Base-by-base conservation (phyloP, 2,888 invertebrate species). In the Mystacides longicornis region DNA sequence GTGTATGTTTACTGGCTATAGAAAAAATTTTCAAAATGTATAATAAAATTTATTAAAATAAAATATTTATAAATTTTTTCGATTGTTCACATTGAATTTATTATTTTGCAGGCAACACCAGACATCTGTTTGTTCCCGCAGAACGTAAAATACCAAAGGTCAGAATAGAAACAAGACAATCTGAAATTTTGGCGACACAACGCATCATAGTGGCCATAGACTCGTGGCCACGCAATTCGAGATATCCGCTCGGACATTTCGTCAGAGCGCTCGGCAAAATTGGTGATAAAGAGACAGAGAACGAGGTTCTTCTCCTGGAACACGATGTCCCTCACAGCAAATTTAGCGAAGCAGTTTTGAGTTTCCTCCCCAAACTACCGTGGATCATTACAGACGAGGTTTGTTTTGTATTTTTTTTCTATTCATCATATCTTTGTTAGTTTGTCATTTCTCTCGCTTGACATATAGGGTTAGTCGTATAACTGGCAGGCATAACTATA, bases 251-350 rank as follows among this genome's bases (percentile, higher is more conserved):
- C 71, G 98, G 99, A 2, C 98, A 99, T 73, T 97, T 96, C 73
- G 95, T 99, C 0, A 79, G 95, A 61, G 88, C 91, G 0, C 77
- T 99, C 5, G 99, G 99, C 16, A 83, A 84, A 50, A 86, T 96
- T 58, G 77, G 99, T 21, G 91, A 96, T 67, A 93, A 93, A 67
- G 85, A 87, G 14, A 95, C 98, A 0, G 99, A 99, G 73, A 99
- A 98, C 68, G 96, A 97, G 72, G 97, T 94, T 7, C 82, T 99
- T 42, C 76, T 99, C 1, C 69, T 98, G 58, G 98, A 99, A 67
- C 96, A 99, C 68, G 98, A 98, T 71, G 89, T 99, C 1, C 98
- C 97, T 0, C 96, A 98, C 68, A 89, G 90, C 62, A 84, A 90
- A 62, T 99, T 99, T 73, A 94, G 96, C 1, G 92, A 95, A 64